Percentiles rank a stretch among this genome's conserved stretches.
Evolutionary conservation across 30 jellyfish, hydroid and myxozoan species (phyloP).

Genomic region (Rhopilema esculentum): DNA sequence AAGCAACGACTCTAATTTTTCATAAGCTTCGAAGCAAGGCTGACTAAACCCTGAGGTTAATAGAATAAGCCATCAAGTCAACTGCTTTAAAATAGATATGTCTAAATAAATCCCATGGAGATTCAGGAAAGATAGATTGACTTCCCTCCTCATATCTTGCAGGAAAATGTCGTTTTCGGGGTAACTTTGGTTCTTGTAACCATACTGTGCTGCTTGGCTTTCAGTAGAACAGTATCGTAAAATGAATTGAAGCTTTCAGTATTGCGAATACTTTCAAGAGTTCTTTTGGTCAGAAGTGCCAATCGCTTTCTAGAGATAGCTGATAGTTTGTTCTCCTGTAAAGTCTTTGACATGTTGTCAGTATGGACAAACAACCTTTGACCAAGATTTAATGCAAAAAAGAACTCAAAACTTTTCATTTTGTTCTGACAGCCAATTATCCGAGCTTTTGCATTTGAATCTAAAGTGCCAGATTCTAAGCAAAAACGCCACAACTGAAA

Average conservation of each 20-base stretch:
- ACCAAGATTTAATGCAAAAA: slow-evolving; percentile 68
- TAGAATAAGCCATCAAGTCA: slow-evolving; percentile 19
- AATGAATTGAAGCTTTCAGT: slow-evolving; percentile 19
- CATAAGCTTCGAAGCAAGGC: slow-evolving; percentile 27
- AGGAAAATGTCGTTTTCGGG: slow-evolving; percentile 42
- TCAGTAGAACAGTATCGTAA: slow-evolving; percentile 16
- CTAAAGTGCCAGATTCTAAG: slow-evolving; percentile 36
- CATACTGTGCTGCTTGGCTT: slow-evolving; percentile 30
- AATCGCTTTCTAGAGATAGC: slow-evolving; percentile 64
- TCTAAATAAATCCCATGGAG: slow-evolving; percentile 35
- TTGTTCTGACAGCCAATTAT: slow-evolving; percentile 67
- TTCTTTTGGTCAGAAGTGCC: slow-evolving; percentile 55
- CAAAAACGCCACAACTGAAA: slow-evolving; percentile 47
- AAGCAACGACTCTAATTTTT: slow-evolving; percentile 7
- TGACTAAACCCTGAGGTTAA: slow-evolving; percentile 15
- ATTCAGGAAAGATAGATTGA: slow-evolving; percentile 4
- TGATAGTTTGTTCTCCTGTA: slow-evolving; percentile 58
- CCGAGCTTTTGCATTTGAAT: slow-evolving; percentile 63
- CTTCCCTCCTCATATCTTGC: slow-evolving; percentile 24
- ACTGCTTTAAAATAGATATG: slow-evolving; percentile 28
- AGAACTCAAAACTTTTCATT: slow-evolving; percentile 60
- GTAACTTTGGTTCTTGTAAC: slow-evolving; percentile 17
- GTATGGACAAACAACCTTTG: slow-evolving; percentile 65
- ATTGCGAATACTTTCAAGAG: slow-evolving; percentile 53
- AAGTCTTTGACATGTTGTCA: slow-evolving; percentile 64